Percentiles rank a stretch among this genome's conserved stretches.
Conservation (phyloP, 2,113 vertebrate species). For the Hydrochoerus hydrochaeris region DNA sequence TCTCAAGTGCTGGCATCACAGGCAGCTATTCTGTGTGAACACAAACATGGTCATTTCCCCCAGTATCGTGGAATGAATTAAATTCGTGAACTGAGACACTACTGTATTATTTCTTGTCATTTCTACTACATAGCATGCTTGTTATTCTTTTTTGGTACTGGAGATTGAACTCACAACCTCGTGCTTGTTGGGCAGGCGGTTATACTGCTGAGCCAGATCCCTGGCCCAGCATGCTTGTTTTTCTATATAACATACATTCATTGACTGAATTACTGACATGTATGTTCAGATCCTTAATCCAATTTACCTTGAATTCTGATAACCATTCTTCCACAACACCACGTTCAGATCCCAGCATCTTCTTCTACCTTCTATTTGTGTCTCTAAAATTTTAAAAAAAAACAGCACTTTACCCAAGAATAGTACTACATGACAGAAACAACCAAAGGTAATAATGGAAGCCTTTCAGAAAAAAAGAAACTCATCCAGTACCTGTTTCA, state of each 20-base stretch:
- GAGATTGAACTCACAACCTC: too few relatives aligned
- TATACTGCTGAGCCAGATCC: too few relatives aligned
- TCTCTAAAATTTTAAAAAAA: conserved; percentile 69
- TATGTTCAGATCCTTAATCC: neutral
- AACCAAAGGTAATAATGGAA: neutral
- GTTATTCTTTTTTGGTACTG: neutral
- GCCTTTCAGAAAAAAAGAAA: conserved; percentile 2
- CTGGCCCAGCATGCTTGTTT: neutral
- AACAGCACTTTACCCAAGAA: neutral
- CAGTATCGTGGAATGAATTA: neutral
- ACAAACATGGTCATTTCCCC: neutral
- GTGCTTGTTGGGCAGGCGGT: too few relatives aligned
- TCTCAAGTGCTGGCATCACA: neutral
- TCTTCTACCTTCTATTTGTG: conserved; percentile 86
- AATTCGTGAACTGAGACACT: neutral
- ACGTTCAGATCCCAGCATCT: conserved; percentile 96
- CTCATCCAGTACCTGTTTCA: conserved; percentile 22
- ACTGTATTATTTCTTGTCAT: neutral
- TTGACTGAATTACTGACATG: neutral
- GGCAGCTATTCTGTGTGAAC: neutral
- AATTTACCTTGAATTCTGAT: conserved; percentile 98
- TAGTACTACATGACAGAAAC: neutral
- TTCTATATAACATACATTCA: neutral
- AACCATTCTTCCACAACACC: conserved; percentile 98
- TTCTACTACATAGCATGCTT: neutral